phyloP scores from a whole-genome alignment of 2,797 vertebrate genomes.

The Hyperoplus immaculatus region DNA sequence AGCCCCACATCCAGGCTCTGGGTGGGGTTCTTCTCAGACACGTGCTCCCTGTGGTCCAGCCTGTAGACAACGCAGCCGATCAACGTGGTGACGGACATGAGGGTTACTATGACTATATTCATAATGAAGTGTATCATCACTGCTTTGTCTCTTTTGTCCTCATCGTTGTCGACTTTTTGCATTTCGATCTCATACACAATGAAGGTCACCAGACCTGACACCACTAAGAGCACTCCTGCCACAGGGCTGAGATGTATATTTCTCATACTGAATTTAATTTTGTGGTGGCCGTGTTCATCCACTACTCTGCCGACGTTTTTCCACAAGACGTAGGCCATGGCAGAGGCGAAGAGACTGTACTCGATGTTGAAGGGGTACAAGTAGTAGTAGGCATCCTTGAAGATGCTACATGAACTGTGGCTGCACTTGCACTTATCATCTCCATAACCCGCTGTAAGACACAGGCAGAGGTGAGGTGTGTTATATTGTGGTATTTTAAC shows the following conservation, averaged over 20 bases:
- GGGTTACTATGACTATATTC: conserved; percentile 88
- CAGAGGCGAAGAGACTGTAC: conserved; percentile 96
- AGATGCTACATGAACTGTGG: conserved; percentile 87
- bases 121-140: conserved; percentile 90
- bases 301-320: conserved; percentile 92
- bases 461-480: conserved; percentile 2
- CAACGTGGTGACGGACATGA: conserved; percentile 88
- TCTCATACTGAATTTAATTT: conserved; percentile 80
- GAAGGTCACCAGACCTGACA: conserved; percentile 90
- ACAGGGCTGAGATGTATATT: conserved; percentile 85
- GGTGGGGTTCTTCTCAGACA: conserved; percentile 93
- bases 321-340: conserved; percentile 98
- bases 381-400: conserved; percentile 92
- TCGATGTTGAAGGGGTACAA: conserved; percentile 98
- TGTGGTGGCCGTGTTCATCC: conserved; percentile 78
- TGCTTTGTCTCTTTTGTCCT: conserved; percentile 66
- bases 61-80: conserved; percentile 88
- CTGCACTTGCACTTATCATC: conserved; percentile 85
- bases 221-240: conserved; percentile 79
- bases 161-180: conserved; percentile 54
- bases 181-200: conserved; percentile 93
- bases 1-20: conserved; percentile 93
- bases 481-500: not conserved
- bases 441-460: conserved; percentile 73
- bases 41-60: conserved; percentile 90